Conservation (phyloP, 2,113 vertebrate species). For the Leucoraja erinaceus region DNA sequence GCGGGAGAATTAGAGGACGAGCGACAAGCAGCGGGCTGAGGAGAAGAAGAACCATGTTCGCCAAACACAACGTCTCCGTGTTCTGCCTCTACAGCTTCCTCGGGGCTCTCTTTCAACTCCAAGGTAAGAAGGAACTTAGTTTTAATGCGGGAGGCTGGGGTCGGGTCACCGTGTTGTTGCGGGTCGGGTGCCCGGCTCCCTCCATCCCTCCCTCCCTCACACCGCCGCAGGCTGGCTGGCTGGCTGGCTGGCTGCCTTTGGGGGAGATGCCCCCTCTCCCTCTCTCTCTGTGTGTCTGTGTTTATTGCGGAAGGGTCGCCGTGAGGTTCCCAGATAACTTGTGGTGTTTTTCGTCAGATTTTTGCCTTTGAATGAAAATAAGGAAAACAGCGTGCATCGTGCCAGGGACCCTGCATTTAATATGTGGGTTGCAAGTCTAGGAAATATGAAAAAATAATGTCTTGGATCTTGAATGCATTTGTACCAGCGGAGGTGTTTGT, state of each 20-base stretch:
- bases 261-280: not conserved
- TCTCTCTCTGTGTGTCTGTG: not conserved
- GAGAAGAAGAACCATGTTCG: not conserved
- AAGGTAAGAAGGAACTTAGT: constrained; percentile 33
- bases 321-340: not conserved
- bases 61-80: constrained; percentile 21
- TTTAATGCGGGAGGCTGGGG: not conserved
- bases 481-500: not conserved
- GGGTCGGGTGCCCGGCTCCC: not conserved
- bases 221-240: not conserved
- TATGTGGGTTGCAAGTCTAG: not conserved
- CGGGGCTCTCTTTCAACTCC: constrained; percentile 32
- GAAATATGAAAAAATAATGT: not conserved
- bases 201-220: not conserved
- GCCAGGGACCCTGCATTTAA: not conserved
- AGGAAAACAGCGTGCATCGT: too few relatives aligned
- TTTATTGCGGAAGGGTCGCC: not conserved
- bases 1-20: not conserved
- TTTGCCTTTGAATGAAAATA: too few relatives aligned
- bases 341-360: not conserved
- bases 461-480: not conserved
- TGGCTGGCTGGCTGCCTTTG: not conserved
- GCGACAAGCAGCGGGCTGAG: not conserved
- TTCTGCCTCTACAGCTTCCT: constrained; percentile 31
- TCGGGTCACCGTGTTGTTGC: too few relatives aligned